phyloP scores from a whole-genome alignment of 2,797 vertebrate species.

The Hemitrygon akajei region DNA sequence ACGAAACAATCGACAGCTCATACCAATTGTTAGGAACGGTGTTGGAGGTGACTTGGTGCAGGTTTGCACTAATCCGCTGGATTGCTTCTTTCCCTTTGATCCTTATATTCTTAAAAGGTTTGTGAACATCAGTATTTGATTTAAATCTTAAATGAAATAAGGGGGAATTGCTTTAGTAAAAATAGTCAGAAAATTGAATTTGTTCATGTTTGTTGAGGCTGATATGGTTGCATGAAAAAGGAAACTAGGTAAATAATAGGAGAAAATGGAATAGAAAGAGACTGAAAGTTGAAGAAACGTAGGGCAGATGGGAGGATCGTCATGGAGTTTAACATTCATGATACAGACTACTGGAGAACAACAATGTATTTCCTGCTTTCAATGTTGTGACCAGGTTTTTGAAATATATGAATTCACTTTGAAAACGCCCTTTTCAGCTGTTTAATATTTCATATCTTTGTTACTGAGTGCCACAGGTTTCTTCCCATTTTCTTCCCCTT shows the following conservation, averaged over 20 bases:
- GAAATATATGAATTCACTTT: neutral
- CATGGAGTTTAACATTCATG: neutral
- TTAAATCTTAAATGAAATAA: neutral
- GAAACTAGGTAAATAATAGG: neutral
- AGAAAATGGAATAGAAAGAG: neutral
- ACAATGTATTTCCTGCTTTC: neutral
- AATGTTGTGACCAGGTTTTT: neutral
- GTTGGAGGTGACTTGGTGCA: conserved; percentile 64
- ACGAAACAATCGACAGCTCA: conserved; percentile 73
- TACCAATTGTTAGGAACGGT: conserved; percentile 75
- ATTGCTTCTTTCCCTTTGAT: conserved; percentile 94
- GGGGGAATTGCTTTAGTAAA: neutral
- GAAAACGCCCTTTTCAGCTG: neutral
- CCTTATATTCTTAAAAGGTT: conserved; percentile 88
- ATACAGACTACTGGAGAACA: neutral
- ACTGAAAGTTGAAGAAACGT: neutral
- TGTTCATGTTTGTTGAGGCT: neutral
- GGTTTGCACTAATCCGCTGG: conserved; percentile 81
- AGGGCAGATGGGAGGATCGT: neutral
- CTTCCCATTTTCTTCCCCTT: neutral
- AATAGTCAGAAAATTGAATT: neutral
- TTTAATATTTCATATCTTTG: neutral
- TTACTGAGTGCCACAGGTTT: neutral
- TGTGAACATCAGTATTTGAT: neutral
- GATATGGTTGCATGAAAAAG: neutral